Base-by-base conservation (phyloP, 2,113 vertebrate species). In the Rhagologus leucostigma region DNA sequence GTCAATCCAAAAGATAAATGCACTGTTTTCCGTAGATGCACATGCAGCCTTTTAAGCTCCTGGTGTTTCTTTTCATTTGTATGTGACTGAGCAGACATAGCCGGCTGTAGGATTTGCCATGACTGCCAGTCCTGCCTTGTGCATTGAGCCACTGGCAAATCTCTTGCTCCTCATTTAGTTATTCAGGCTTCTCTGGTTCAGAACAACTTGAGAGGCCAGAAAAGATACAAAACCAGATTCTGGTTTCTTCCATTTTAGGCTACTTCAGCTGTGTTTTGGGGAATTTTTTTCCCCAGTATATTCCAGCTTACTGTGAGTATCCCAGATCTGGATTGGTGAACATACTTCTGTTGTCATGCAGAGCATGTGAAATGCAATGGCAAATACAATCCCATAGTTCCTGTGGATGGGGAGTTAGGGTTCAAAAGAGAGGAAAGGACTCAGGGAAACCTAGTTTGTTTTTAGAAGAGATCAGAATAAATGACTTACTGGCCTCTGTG, bases 61-160 rank as follows among this genome's bases (percentile, higher is more conserved):
- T 60, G 29, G 13, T 70, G 62, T 67, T 95, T 84, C 42, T 70
- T 88, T 88, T 77, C 23, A 29, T n/a, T 56, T 80, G 32, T 2
- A 0, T 49, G 55, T 87, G 79, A 70, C 35, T 55, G 64, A 52
- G 30, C n/a, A 91, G 75, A 15, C 6, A 5, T 20, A 53, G 49
- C 42, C 9, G 0, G 8, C 50, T 78, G 53, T 84, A 81, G 44
- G 20, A 35, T 80, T 86, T 90, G 32, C 63, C 60, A 14, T 39
- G 75, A 15, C 64, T 69, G 74, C 35, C 6, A 5, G 67, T 65
- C 44, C 42, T 2, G 13, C 21, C 16, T 60, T 56, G 33, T 0
- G 1, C 30, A 9, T 29, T 0, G 1, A 74, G 47, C 32, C 0
- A 1, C 41, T 78, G 56, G 55, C 32, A 59, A 11, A 6, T 68